These are phyloP conservation scores for Etheostoma perlongum DNA, from an alignment of 2,797 vertebrate genomes.

Conservation along the genomic window DNA sequence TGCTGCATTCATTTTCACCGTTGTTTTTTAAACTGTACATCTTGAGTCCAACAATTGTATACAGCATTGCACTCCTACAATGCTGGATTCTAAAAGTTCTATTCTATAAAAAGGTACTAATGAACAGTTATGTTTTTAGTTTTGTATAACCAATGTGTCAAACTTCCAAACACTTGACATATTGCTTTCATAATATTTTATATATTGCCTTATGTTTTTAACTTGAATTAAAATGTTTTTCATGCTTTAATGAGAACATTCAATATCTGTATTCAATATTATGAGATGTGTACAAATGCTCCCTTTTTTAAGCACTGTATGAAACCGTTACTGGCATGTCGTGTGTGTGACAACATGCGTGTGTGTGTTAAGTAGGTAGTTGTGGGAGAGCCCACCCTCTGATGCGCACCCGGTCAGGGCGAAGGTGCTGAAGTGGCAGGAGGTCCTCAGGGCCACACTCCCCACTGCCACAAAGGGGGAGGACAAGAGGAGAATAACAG, in stretches of 20 bases:
- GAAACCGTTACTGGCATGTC: background rate
- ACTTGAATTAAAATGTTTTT: background rate
- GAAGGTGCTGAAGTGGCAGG: constrained; percentile 84
- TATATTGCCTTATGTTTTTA: background rate
- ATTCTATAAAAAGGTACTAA: background rate
- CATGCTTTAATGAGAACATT: too few relatives aligned
- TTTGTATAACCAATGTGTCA: background rate
- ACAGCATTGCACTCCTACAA: too few relatives aligned
- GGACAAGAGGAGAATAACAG: constrained; percentile 90
- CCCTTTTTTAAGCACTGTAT: background rate
- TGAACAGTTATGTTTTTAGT: background rate
- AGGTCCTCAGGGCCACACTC: constrained; percentile 89
- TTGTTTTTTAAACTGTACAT: too few relatives aligned
- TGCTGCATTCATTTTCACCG: too few relatives aligned
- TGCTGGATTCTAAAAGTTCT: too few relatives aligned
- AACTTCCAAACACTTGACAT: background rate
- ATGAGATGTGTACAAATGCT: background rate
- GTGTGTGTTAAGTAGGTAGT: constrained; percentile 71
- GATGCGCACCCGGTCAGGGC: constrained; percentile 89
- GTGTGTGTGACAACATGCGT: constrained; percentile 12
- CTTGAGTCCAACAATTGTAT: too few relatives aligned
- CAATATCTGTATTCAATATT: too few relatives aligned
- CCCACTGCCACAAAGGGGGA: constrained; percentile 88
- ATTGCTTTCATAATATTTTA: background rate
- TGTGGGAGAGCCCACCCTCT: constrained; percentile 84